Evolutionary conservation across 1,140 invertebrate genomes (phyloP), one percentile per base, ranked within the genome.

Genomic region (Limonius californicus): DNA sequence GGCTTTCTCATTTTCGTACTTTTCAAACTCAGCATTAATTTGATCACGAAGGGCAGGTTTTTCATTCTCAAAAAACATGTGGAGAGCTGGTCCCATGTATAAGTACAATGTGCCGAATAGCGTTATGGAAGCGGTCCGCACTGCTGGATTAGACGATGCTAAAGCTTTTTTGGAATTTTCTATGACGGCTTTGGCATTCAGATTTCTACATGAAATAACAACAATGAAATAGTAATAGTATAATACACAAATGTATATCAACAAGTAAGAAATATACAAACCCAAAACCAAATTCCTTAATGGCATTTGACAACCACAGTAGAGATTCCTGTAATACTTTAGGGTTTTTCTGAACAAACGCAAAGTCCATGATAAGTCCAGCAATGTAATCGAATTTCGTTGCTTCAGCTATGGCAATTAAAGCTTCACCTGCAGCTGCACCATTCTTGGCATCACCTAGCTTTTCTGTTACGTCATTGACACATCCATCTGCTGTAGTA

Each of bases 271-370:
- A 20, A 53, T 53, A 61, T 54, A 80, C 83, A 82, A 79, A 87
- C 84, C 80, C 80, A 67, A 90, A 85, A 20, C 94, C 94, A 83
- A 96, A 96, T 71, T 95, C 92, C 64, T 85, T 84, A 0, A 96
- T 82, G 15, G 90, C 87, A 39, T 80, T 83, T 2, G 85, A 79
- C 27, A 94, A 78, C 92, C 94, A 95, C 21, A 84, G 79, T 14
- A 95, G 80, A 53, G 90, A 82, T 77, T 95, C 92, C 11, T 90
- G 86, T 69, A 95, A 91, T 30, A 95, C 91, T 75, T 95, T 95
- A 0, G 94, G 94, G 75, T 90, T 96, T 77, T 94, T 95, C 75
- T 95, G 91, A 72, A 84, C 87, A 74, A 94, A 92, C 0, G 90
- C 88, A 74, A 85, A 89, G 4, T 84, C 80, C 0, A 91, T 70